These are phyloP conservation scores for Dolomedes plantarius DNA, from an alignment of 2,888 invertebrate genomes.

Conservation along the genomic window DNA sequence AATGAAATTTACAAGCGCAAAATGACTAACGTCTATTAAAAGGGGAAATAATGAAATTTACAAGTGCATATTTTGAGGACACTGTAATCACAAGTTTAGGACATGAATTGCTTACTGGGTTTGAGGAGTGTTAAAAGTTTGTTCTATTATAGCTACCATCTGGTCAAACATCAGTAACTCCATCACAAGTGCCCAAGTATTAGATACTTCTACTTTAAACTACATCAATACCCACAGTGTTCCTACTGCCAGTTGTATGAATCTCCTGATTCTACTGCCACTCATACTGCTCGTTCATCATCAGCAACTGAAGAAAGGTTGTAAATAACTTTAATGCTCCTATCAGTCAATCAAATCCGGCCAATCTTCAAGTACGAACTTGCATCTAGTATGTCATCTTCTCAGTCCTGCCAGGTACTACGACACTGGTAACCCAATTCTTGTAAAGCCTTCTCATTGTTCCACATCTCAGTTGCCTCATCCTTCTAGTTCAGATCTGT, in stretches of 20 bases:
- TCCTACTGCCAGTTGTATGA: slow-evolving; percentile 17
- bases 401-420: slow-evolving; percentile 67
- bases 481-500: slow-evolving; percentile 25
- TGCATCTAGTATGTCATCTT: slow-evolving; percentile 29
- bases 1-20: too few relatives aligned
- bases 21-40: too few relatives aligned
- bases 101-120: too few relatives aligned
- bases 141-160: slow-evolving; percentile 34
- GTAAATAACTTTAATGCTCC: slow-evolving; percentile 27
- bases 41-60: too few relatives aligned
- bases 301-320: slow-evolving; percentile 36
- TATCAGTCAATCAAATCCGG: slow-evolving; percentile 48
- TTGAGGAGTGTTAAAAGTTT: too few relatives aligned
- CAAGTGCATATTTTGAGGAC: too few relatives aligned
- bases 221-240: slow-evolving; percentile 35
- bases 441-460: slow-evolving; percentile 40
- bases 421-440: slow-evolving; percentile 57
- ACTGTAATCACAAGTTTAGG: too few relatives aligned
- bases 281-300: slow-evolving; percentile 31
- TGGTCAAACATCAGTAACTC: slow-evolving; percentile 39
- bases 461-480: slow-evolving; percentile 30
- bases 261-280: slow-evolving; percentile 60
- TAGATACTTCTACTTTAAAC: slow-evolving; percentile 42
- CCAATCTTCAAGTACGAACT: slow-evolving; percentile 43
- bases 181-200: slow-evolving; percentile 34